A percentile compares a stretch with the other conserved stretches of the same genome.
phyloP scores from a whole-genome alignment of 1,140 invertebrate genomes.

The Protaetia brevitarsis region DNA sequence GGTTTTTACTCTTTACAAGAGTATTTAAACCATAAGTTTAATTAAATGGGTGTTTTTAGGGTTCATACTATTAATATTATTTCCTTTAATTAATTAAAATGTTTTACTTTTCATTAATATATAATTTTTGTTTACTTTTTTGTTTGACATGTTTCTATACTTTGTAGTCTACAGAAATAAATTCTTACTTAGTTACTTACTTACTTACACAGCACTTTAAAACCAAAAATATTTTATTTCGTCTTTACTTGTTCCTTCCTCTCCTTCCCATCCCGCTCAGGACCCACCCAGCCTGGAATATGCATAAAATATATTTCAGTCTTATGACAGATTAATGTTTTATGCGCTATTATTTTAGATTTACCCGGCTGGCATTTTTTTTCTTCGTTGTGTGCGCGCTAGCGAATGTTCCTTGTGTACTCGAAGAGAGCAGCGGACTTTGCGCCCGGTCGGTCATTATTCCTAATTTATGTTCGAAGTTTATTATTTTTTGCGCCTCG shows the following conservation, averaged over 20 bases:
- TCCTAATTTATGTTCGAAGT: slow-evolving; percentile 4
- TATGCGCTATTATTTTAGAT: slow-evolving; percentile 16
- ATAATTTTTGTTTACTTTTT: no score
- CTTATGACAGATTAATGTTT: slow-evolving; percentile 19
- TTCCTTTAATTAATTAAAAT: no score
- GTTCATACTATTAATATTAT: no score
- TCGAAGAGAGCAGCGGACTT: not conserved
- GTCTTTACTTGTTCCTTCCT: not conserved
- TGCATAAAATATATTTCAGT: slow-evolving; percentile 7
- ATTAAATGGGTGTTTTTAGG: no score
- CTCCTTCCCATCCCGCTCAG: no score
- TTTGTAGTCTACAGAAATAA: no score
- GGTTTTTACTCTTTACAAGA: no score
- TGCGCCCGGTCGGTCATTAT: not conserved
- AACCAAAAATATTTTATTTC: slow-evolving; percentile 19
- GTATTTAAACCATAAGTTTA: no score
- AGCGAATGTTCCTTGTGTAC: not conserved
- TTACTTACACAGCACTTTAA: not conserved
- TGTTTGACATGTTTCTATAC: no score
- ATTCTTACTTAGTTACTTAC: no score
- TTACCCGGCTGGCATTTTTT: not conserved
- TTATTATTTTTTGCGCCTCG: slow-evolving; percentile 3
- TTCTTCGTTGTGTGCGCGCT: not conserved
- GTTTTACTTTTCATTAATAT: no score
- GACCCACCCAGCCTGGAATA: not conserved